A percentile compares a stretch with the other conserved stretches of the same genome.
These are phyloP conservation scores for Zygogramma bicolorata DNA, from an alignment of 2,888 invertebrate species.

Conservation along the genomic window DNA sequence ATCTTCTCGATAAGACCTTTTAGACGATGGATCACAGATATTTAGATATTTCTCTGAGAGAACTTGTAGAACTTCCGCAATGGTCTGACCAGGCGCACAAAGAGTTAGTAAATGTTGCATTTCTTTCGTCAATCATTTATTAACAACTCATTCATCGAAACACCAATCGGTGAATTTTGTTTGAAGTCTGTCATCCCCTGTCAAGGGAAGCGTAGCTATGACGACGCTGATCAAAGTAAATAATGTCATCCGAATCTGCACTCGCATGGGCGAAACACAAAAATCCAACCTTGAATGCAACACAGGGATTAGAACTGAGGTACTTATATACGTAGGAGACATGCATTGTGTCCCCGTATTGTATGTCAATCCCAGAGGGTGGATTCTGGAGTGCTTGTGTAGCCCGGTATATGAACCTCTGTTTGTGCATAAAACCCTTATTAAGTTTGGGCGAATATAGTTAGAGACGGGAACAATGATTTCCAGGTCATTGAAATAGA, in stretches of 20 bases:
- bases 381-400: slow-evolving; percentile 57
- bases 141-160: not conserved
- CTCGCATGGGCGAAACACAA: slow-evolving; percentile 37
- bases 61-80: too few species aligned
- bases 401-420: slow-evolving; percentile 50
- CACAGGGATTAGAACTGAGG: slow-evolving; percentile 59
- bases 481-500: not conserved
- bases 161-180: not conserved
- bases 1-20: too few species aligned
- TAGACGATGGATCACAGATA: too few species aligned
- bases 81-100: too few species aligned
- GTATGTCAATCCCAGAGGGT: slow-evolving; percentile 63
- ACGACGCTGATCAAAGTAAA: slow-evolving; percentile 30
- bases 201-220: slow-evolving; percentile 45
- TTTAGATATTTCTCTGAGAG: too few species aligned
- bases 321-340: slow-evolving; percentile 53
- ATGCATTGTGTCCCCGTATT: slow-evolving; percentile 55
- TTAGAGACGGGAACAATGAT: not conserved
- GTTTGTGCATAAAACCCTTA: slow-evolving; percentile 50
- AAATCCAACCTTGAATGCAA: slow-evolving; percentile 59
- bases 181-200: slow-evolving; percentile 22
- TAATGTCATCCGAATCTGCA: slow-evolving; percentile 23
- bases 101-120: too few species aligned
- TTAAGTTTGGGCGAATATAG: slow-evolving; percentile 28
- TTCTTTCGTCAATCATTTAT: too few species aligned